These are phyloP conservation scores for Parasteatoda lunata DNA, from an alignment of 2,888 invertebrate genomes.

Conservation along the genomic window DNA sequence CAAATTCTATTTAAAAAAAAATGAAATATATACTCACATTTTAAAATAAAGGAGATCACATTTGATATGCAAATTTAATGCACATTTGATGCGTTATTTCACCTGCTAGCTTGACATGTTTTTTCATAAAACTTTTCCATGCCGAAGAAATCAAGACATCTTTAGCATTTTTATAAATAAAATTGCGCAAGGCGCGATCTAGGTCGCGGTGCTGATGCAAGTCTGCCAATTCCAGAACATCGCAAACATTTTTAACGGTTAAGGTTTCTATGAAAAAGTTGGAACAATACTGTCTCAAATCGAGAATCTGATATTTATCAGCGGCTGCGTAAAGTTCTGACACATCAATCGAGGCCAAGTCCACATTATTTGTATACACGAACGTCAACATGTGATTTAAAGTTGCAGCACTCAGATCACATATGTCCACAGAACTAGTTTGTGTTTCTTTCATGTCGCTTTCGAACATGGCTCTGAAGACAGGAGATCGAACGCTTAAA, in stretches of 20 bases:
- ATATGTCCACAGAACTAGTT: background rate
- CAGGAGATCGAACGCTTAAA: background rate
- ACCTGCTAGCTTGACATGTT: no score
- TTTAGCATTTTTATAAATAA: background rate
- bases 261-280: background rate
- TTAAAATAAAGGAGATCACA: background rate
- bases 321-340: background rate
- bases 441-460: background rate
- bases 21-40: background rate
- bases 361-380: background rate
- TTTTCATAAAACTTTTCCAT: no score
- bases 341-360: background rate
- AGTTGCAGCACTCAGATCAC: background rate
- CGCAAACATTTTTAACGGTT: background rate
- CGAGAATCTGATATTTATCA: background rate
- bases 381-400: background rate
- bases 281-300: background rate
- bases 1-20: background rate
- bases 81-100: no score
- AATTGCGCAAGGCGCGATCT: background rate
- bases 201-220: background rate
- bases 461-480: background rate
- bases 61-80: background rate
- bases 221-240: background rate
- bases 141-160: background rate